Base-by-base conservation (phyloP, 2,113 vertebrate species). In the Junco hyemalis region DNA sequence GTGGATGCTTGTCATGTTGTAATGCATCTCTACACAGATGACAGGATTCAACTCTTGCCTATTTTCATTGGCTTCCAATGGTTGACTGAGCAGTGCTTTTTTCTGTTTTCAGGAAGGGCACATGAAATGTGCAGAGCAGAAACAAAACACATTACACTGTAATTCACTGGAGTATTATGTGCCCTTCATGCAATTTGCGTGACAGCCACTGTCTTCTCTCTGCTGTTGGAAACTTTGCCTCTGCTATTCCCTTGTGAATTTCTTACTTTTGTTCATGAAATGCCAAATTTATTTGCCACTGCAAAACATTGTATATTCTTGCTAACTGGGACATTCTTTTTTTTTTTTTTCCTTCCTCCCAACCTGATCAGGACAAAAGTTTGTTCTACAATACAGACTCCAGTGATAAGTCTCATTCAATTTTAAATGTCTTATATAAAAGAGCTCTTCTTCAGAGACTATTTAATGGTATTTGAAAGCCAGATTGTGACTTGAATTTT, bases 1-100 rank as follows among this genome's bases (percentile, higher is more conserved):
- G 57, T 92, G 80, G 53, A 93, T 94, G 65, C 81, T 85, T 89
- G 73, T 94, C 73, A 26, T 91, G 73, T 77, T 83, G 81, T 81
- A 88, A 90, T 36, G 33, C 47, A 60, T 82, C 73, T 76, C 45
- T 74, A 36, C 59, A 79, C 0, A 2, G 71, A 59, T 89, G 83
- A 87, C 42, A 80, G 85, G 53, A 81, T 90, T 93, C 47, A 88
- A 59, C 47, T 88, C 92, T 86, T 92, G 51, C 68, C 85, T 93
- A 19, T 83, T 93, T 94, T 93, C 54, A 38, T 80, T 94, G 85
- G 38, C 56, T 94, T 88, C 63, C 54, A 65, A 53, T 50, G 42
- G 36, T 38, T 42, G 65, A 88, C 64, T 80, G 88, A 83, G 44
- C 29, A 47, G 33, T 54, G 29, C 1, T 48, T 44, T 61, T 68